phyloP scores from a whole-genome alignment of 1,140 invertebrate species.

The Bactericera cockerelli region DNA sequence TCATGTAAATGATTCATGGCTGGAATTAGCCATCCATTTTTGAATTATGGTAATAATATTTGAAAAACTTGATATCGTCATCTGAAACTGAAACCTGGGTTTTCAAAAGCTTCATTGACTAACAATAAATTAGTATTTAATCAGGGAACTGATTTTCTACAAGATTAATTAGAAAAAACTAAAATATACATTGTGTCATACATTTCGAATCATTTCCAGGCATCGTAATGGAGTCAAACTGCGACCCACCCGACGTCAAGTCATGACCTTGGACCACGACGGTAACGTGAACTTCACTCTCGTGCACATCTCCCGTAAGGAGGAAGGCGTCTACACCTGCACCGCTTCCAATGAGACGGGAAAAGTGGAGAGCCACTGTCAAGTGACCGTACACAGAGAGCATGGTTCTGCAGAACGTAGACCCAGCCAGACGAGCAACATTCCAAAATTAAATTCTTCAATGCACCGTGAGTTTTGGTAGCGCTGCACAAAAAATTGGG shows the following conservation, averaged over 20 bases:
- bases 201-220: too few relatives aligned
- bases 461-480: slow-evolving; percentile 20
- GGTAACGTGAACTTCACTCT: slow-evolving; percentile 60
- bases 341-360: slow-evolving; percentile 75
- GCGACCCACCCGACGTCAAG: slow-evolving; percentile 49
- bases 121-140: too few relatives aligned
- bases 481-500: too few relatives aligned
- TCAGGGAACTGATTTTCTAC: too few relatives aligned
- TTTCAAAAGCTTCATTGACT: too few relatives aligned
- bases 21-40: too few relatives aligned
- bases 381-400: slow-evolving; percentile 43
- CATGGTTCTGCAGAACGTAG: neutral
- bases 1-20: too few relatives aligned
- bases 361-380: slow-evolving; percentile 50
- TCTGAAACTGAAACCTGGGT: too few relatives aligned
- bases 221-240: slow-evolving; percentile 50
- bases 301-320: slow-evolving; percentile 41
- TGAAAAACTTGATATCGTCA: too few relatives aligned
- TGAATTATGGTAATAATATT: too few relatives aligned
- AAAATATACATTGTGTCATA: too few relatives aligned
- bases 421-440: neutral
- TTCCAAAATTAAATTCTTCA: slow-evolving; percentile 10
- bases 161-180: too few relatives aligned
- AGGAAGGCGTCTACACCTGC: slow-evolving; percentile 76
- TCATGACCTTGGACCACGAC: slow-evolving; percentile 60